Evolutionary conservation across 2,888 invertebrate genomes (phyloP), one percentile per base, ranked within the genome.

Genomic region (Lycia hirtaria): DNA sequence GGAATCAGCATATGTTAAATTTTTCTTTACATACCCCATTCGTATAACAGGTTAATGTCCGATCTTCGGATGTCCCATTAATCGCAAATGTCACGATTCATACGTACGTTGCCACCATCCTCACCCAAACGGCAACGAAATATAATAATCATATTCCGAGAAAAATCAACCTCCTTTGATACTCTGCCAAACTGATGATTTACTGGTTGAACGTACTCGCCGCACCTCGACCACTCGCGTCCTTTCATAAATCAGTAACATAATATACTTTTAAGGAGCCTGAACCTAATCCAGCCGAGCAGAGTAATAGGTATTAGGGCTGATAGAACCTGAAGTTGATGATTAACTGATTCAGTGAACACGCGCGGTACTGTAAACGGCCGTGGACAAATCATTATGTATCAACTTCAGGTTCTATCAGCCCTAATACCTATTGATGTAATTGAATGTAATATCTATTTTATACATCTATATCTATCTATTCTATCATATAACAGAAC

Each of bases 41-140:
- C 67, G 73, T 72, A 71, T 68, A 72, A 74, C 80, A 74, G 76
- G 81, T 79, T 75, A 79, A 79, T 78, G 80, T 71, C 78, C 75
- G 69, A 73, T 54, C 49, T 67, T 78, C 73, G 38, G 71, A 67
- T 70, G 77, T 67, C 79, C 81, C 76, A 80, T 83, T 80, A 79
- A 78, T 77, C 75, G 66, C 60, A 69, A 63, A 73, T 66, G 64
- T 61, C 71, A 67, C 55, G 61, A 63, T 44, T 48, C 56, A 17
- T 15, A 22, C 35, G 26, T 37, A 37, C 52, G 52, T 22, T 33
- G 4, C 48, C 28, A 20, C 22, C 54, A 56, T n/a, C 15, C 37
- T 22, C 45, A 60, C 55, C 58, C 54, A 60, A 64, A 55, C 48
- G 64, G 60, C 54, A 51, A 64, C 60, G 64, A 64, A 63, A 56